Evolutionary conservation across 2,888 invertebrate genomes (phyloP).

Genomic region (Agonopterix alstromeriana): DNA sequence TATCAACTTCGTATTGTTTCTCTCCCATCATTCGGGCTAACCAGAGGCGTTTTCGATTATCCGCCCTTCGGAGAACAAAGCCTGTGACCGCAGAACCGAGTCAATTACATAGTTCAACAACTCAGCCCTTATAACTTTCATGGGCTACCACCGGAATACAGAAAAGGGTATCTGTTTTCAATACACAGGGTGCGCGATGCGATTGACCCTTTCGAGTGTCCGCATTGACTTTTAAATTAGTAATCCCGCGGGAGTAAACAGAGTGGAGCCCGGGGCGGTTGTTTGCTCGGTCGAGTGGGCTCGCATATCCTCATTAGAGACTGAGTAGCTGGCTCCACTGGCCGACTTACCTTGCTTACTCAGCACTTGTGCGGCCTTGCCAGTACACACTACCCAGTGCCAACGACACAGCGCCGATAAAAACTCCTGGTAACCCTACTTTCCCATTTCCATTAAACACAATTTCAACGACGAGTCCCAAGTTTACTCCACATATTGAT

Average conservation of each 20-base stretch:
- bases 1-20: constrained; percentile 75
- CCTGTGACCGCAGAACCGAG: constrained; percentile 72
- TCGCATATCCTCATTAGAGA: constrained; percentile 71
- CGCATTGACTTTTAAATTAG: constrained; percentile 77
- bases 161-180: constrained; percentile 76
- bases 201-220: constrained; percentile 76
- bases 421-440: constrained; percentile 27
- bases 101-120: constrained; percentile 78
- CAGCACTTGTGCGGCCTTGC: constrained; percentile 38
- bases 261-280: constrained; percentile 54
- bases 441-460: constrained; percentile 18
- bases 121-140: constrained; percentile 77
- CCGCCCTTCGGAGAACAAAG: constrained; percentile 70
- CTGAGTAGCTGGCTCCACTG: constrained; percentile 22
- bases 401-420: constrained; percentile 16
- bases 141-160: constrained; percentile 72
- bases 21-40: constrained; percentile 65
- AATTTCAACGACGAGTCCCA: constrained; percentile 14
- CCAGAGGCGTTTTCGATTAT: constrained; percentile 76
- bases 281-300: constrained; percentile 70
- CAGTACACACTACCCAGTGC: not conserved
- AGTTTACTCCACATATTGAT: constrained; percentile 13
- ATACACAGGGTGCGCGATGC: constrained; percentile 63
- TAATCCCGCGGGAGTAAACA: constrained; percentile 73
- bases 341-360: constrained; percentile 47